A percentile compares a stretch with the other conserved stretches of the same genome.
Evolutionary conservation across 2,888 invertebrate species (phyloP).

Genomic region (Tetropium fuscum): DNA sequence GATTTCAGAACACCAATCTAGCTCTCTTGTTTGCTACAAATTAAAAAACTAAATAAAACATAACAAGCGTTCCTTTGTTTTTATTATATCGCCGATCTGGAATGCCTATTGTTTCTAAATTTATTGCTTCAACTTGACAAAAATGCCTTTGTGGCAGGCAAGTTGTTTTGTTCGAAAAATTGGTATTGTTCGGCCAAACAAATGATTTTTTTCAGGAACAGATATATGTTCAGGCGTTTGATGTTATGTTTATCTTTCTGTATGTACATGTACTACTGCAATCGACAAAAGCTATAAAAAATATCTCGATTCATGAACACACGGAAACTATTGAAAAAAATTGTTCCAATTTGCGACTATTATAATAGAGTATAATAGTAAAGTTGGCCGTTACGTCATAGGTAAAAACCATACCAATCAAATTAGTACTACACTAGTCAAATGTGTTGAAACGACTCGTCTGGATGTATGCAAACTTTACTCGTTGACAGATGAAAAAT

Average conservation of each 20-base stretch:
- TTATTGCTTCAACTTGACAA: conserved; percentile 56
- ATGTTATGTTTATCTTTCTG: conserved; percentile 20
- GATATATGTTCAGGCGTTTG: conserved; percentile 24
- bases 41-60: conserved; percentile 64
- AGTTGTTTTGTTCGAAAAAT: conserved; percentile 49
- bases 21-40: conserved; percentile 57
- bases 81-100: conserved; percentile 60
- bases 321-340: too few species aligned
- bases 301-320: neutral
- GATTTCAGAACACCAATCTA: conserved; percentile 53
- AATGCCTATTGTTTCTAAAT: conserved; percentile 61
- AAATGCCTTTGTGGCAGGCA: conserved; percentile 48
- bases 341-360: too few species aligned
- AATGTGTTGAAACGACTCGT: too few species aligned
- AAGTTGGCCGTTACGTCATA: too few species aligned
- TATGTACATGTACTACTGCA: neutral
- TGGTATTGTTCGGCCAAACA: conserved; percentile 46
- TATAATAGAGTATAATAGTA: too few species aligned
- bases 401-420: too few species aligned
- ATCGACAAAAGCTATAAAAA: neutral
- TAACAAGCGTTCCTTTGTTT: conserved; percentile 61
- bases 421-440: too few species aligned
- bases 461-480: too few species aligned
- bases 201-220: conserved; percentile 43
- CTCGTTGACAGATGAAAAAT: too few species aligned